phyloP scores from a whole-genome alignment of 2,797 vertebrate genomes.

The Cottoperca gobio region DNA sequence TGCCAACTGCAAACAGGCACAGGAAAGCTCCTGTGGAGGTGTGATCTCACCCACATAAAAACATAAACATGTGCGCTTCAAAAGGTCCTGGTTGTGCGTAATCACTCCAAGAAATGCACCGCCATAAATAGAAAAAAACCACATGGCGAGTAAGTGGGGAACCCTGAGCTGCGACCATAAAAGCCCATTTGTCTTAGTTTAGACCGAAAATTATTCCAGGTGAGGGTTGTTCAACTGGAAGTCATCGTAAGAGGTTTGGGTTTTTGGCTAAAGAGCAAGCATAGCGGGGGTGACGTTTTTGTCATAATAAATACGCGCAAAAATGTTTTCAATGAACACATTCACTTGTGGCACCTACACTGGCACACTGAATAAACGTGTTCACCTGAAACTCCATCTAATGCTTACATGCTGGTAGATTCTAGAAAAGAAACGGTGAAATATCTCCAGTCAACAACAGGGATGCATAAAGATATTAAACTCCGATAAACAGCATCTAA shows the following conservation, averaged over 20 bases:
- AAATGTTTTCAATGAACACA: background rate
- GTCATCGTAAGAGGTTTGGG: background rate
- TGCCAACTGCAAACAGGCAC: constrained; percentile 74
- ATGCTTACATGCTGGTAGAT: background rate
- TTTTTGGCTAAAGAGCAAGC: background rate
- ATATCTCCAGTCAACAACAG: background rate
- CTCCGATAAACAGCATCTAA: background rate
- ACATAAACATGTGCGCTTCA: constrained; percentile 69
- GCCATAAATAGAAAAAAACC: constrained; percentile 32
- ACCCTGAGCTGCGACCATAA: constrained; percentile 26
- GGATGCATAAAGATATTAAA: background rate
- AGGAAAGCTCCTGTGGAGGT: constrained; percentile 74
- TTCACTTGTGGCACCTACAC: background rate
- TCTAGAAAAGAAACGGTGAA: background rate
- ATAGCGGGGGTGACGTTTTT: background rate
- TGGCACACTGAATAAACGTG: background rate
- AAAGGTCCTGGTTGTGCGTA: constrained; percentile 48
- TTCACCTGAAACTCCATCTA: background rate
- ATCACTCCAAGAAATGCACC: constrained; percentile 39
- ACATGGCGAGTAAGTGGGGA: background rate
- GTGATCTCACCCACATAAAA: constrained; percentile 77
- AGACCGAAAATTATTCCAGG: constrained; percentile 25
- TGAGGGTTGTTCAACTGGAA: constrained; percentile 3
- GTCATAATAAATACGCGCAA: constrained; percentile 10
- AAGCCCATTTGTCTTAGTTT: constrained; percentile 37